Conservation (phyloP, 2,113 vertebrate species). For the Halcyon malimbica region DNA sequence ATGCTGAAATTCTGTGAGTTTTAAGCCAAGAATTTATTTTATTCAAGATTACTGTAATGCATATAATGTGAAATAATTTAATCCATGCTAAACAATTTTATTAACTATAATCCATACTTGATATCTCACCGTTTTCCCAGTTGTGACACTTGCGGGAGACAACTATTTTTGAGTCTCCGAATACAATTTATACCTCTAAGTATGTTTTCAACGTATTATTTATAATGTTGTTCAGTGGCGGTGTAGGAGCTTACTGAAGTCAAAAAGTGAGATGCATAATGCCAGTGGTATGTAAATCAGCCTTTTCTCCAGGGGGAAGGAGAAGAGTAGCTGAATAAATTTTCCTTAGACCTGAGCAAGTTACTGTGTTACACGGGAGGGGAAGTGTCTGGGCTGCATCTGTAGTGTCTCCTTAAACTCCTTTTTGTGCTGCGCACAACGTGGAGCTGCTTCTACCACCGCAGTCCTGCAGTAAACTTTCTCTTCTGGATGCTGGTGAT, state of each 20-base stretch:
- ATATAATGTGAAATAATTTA: not conserved
- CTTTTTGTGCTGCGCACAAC: not conserved
- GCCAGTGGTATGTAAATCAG: not conserved
- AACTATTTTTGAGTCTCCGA: not conserved
- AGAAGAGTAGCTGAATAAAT: not conserved
- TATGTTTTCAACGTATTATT: not conserved
- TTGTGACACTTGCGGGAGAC: not conserved
- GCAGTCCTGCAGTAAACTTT: not conserved
- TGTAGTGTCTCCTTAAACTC: not conserved
- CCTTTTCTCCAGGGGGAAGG: not conserved
- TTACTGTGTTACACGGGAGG: not conserved
- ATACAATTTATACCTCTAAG: not conserved
- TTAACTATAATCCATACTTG: not conserved
- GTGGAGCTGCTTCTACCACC: not conserved
- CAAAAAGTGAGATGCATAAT: not conserved
- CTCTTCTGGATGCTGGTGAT: not conserved
- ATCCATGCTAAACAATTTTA: not conserved
- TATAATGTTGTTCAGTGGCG: not conserved
- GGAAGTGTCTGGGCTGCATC: not conserved
- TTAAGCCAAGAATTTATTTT: not conserved
- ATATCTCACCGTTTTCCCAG: not conserved
- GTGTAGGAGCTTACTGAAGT: not conserved
- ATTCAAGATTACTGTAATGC: not conserved
- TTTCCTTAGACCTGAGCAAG: not conserved
- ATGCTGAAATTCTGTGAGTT: conserved; percentile 13